Percentiles rank a stretch among this genome's conserved stretches.
Conservation (phyloP, 2,888 invertebrate genomes). For the Plagodis dolabraria region DNA sequence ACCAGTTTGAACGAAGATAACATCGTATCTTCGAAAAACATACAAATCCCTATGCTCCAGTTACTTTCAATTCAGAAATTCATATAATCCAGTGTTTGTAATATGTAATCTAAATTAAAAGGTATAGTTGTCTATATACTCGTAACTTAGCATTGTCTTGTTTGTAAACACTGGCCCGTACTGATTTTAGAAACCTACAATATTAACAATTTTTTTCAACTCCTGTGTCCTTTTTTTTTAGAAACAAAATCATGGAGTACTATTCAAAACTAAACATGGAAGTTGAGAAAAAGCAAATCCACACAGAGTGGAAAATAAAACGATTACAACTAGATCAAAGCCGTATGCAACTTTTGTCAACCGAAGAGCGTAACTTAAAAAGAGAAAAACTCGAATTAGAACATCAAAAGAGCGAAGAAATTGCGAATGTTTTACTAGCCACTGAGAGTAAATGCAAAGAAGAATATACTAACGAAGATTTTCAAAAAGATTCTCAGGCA, state of each 20-base stretch:
- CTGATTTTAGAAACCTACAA: too few species aligned
- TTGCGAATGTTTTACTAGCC: conserved; percentile 47
- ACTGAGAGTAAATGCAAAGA: too few species aligned
- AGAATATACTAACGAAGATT: conserved; percentile 38
- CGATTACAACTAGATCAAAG: conserved; percentile 73
- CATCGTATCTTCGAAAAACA: too few species aligned
- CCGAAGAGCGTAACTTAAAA: conserved; percentile 81
- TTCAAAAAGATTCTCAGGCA: conserved; percentile 5
- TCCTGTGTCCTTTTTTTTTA: conserved; percentile 51
- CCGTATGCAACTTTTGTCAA: conserved; percentile 74
- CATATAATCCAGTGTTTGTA: too few species aligned
- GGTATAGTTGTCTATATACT: too few species aligned
- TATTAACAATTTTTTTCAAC: too few species aligned
- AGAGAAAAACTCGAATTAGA: conserved; percentile 81
- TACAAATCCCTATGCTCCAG: too few species aligned
- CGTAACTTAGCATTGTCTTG: too few species aligned
- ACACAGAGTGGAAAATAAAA: conserved; percentile 85
- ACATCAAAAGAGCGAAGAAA: conserved; percentile 68
- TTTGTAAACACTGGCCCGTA: too few species aligned
- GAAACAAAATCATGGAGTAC: conserved; percentile 85
- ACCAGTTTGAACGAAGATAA: too few species aligned
- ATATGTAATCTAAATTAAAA: too few species aligned
- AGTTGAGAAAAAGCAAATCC: conserved; percentile 83
- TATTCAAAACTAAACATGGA: conserved; percentile 86
- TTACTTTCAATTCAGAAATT: too few species aligned